Conservation (phyloP, 2,888 invertebrate genomes). For the Cetonia aurata region DNA sequence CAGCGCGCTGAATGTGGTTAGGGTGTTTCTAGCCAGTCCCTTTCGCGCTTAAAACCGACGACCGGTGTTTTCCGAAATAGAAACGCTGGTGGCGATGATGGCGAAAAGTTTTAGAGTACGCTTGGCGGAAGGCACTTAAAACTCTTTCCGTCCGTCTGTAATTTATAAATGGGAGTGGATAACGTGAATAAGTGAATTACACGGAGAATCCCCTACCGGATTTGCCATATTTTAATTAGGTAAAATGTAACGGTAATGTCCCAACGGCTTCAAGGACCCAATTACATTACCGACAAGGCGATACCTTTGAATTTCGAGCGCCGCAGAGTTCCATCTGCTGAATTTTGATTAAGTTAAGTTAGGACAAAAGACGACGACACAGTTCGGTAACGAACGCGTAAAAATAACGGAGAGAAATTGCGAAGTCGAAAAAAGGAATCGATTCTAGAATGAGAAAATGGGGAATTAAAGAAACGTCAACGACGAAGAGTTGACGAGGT, state of each 20-base stretch:
- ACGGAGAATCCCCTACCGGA: slow-evolving; percentile 40
- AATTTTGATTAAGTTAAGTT: slow-evolving; percentile 38
- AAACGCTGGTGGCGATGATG: slow-evolving; percentile 24
- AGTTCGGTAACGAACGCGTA: slow-evolving; percentile 7
- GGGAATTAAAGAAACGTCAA: slow-evolving; percentile 4
- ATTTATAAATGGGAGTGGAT: slow-evolving; percentile 46
- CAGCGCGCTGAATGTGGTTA: too few species aligned
- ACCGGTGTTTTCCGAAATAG: slow-evolving; percentile 18
- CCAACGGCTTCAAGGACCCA: slow-evolving; percentile 43
- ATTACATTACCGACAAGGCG: slow-evolving; percentile 43
- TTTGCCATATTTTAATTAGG: slow-evolving; percentile 47
- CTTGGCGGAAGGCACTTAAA: slow-evolving; percentile 37
- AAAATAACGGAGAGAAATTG: background rate
- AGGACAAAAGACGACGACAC: background rate
- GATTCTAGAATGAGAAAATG: too few species aligned
- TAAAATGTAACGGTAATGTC: slow-evolving; percentile 45
- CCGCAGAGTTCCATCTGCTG: slow-evolving; percentile 34
- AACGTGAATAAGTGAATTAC: slow-evolving; percentile 46
- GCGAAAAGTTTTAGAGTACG: slow-evolving; percentile 31
- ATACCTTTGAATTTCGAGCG: slow-evolving; percentile 34
- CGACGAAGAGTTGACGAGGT: background rate
- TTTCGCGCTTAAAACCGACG: too few species aligned
- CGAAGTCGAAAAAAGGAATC: slow-evolving; percentile 4
- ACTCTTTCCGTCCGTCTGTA: slow-evolving; percentile 39
- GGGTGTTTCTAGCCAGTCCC: too few species aligned